phyloP scores from a whole-genome alignment of 2,113 vertebrate genomes.

The Gyps fulvus region DNA sequence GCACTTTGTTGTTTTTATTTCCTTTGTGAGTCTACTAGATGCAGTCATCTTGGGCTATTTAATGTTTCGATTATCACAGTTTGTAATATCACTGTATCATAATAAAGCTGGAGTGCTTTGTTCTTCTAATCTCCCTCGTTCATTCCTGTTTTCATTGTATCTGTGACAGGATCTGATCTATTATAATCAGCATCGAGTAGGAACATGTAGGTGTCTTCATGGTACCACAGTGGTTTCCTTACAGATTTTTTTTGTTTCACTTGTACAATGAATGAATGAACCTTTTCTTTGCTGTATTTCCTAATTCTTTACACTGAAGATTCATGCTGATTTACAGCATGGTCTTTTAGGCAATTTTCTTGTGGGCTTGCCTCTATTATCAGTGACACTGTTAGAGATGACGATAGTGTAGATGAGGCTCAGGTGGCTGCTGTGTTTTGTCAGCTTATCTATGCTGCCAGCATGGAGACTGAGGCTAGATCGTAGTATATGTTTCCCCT shows the following conservation, averaged over 20 bases:
- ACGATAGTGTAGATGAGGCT: not conserved
- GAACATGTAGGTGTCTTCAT: not conserved
- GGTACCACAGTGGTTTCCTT: not conserved
- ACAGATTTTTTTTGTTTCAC: not conserved
- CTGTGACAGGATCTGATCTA: not conserved
- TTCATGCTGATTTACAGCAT: not conserved
- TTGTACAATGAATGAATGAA: not conserved
- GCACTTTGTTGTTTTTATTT: not conserved
- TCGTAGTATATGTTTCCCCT: fast-evolving
- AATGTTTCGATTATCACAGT: not conserved
- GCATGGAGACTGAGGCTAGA: not conserved
- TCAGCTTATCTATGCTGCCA: not conserved
- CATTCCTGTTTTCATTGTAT: not conserved
- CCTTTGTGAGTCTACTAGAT: not conserved
- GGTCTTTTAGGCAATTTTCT: not conserved
- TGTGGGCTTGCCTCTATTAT: not conserved
- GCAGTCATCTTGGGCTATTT: not conserved
- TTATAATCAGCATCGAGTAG: not conserved
- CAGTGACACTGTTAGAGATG: not conserved
- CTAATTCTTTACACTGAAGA: not conserved
- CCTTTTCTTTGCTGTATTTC: not conserved
- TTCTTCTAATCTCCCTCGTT: not conserved
- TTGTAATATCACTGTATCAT: not conserved
- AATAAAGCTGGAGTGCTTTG: not conserved
- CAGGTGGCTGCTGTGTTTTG: not conserved